Evolutionary conservation across 1,140 invertebrate genomes (phyloP), one percentile per base, ranked within the genome.

Genomic region (Epicauta chinensis): DNA sequence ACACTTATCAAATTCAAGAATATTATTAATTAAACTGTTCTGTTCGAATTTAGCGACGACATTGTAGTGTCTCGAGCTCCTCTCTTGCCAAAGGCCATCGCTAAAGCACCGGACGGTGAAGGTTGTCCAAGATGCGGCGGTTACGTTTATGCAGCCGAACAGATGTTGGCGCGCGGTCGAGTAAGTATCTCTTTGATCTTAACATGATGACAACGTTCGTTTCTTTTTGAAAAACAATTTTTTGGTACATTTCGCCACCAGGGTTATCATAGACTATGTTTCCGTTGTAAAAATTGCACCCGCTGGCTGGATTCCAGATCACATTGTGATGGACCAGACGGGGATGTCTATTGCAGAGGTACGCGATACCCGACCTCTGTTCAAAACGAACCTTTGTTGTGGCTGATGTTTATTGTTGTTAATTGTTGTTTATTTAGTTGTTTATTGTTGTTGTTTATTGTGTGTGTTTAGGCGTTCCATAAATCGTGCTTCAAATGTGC

Each of bases 401-500:
- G 23, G 31, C 51, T 10, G 17, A 29, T 48, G 47, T 53, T 23
- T n/a, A n/a, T n/a, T n/a, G n/a, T n/a, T n/a, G n/a, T 7, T 23
- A 23, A 5, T 23, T 23, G 23, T 23, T 23, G 23, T 23, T 23
- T 3, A 5, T 23, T 23, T 23, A 13, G 15, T 11, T 51, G 17
- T 43, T 51, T 35, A n/a, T 30, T 39, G 15, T 36, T 10, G 31
- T 34, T 49, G 36, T 30, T 3, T 3, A 43, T 12, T 49, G 23
- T 36, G 31, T 65, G 50, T 44, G 30, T 63, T 60, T 51, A 87
- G 81, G 78, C 75, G 66, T 96, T 90, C 88, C 92, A 96, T 81
- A 93, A 80, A 77, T 87, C 89, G 76, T 96, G 92, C 78, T 96
- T 93, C 84, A 93, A 93, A 77, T 95, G 93, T 79, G 89, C 79